Evolutionary conservation across 2,113 vertebrate genomes (phyloP), one percentile per base, ranked within the genome.

Genomic region (Caretta caretta): DNA sequence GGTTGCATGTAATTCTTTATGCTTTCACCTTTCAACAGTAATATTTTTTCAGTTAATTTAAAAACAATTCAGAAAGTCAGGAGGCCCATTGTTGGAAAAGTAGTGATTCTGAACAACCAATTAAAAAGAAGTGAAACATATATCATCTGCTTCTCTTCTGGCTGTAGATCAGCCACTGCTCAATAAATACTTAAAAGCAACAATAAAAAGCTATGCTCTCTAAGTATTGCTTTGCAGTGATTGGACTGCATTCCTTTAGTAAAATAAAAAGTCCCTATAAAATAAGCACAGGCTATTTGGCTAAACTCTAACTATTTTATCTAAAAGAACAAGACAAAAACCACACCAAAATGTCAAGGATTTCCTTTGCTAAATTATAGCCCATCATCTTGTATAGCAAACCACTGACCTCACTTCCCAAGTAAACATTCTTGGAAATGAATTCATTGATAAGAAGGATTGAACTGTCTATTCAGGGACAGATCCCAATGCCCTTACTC

Each of bases 21-120:
- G 76, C 87, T 96, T 94, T 94, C 90, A 91, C 59, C 57, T 92
- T 90, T 95, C 87, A 95, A 95, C 92, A 94, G 69, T 83, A 94
- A 2, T 79, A 80, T 80, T 89, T 94, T 95, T 93, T 76, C 53
- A 85, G 56, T 87, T 95, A 89, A 95, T 95, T 94, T 94, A 53
- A 87, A 96, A 97, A 87, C 42, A 95, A 83, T 72, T 31, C 93
- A 91, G 54, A 31, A 94, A 93, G 51, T 76, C 69, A 85, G 84
- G n/a, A 94, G 59, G 46, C 24, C 38, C 56, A 54, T 69, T 81
- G 53, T n/a, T 93, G 53, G 79, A 97, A 85, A 57, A 92, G 80
- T 5, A 94, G 87, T 76, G 78, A 94, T 1, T 3, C 35, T 89
- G 49, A 49, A 87, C 0, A 2, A 83, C 89, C 78, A 87, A 92